phyloP scores from a whole-genome alignment of 2,797 vertebrate species.

The Microctenopoma lineatum region DNA sequence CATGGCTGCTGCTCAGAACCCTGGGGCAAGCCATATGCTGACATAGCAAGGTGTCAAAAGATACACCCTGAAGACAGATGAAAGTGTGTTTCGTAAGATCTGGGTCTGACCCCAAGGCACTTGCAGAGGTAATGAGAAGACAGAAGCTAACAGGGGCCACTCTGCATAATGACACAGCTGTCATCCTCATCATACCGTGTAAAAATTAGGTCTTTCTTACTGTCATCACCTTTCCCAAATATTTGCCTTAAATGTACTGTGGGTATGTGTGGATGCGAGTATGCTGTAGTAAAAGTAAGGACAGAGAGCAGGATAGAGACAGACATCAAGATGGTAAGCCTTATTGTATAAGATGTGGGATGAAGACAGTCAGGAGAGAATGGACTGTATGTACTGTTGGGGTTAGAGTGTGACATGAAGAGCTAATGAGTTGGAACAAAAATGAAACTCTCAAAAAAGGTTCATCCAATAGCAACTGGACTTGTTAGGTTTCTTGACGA shows the following conservation, averaged over 20 bases:
- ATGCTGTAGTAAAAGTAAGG: not conserved
- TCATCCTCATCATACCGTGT: slow-evolving; percentile 43
- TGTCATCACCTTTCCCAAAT: slow-evolving; percentile 18
- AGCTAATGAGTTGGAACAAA: not conserved
- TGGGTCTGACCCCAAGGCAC: slow-evolving; percentile 52
- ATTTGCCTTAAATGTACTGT: slow-evolving; percentile 11
- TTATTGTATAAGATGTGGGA: not conserved
- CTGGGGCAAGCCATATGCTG: slow-evolving; percentile 66
- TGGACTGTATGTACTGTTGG: too few species aligned
- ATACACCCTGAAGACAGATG: slow-evolving; percentile 66
- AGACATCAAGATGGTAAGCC: too few species aligned
- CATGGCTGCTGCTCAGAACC: slow-evolving; percentile 62
- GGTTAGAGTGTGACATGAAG: not conserved
- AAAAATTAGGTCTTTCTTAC: slow-evolving; percentile 27
- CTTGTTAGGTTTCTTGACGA: too few species aligned
- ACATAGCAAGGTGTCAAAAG: slow-evolving; percentile 70
- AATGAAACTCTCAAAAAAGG: not conserved
- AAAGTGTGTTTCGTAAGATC: slow-evolving; percentile 60
- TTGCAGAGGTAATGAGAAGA: slow-evolving; percentile 56
- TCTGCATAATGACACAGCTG: slow-evolving; percentile 48
- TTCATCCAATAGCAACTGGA: too few species aligned
- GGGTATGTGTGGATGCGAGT: not conserved
- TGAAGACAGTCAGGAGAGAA: not conserved
- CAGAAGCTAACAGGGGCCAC: slow-evolving; percentile 34
- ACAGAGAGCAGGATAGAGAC: not conserved